Evolutionary conservation across 1,140 invertebrate genomes (phyloP).

Genomic region (Hypothenemus hampei): DNA sequence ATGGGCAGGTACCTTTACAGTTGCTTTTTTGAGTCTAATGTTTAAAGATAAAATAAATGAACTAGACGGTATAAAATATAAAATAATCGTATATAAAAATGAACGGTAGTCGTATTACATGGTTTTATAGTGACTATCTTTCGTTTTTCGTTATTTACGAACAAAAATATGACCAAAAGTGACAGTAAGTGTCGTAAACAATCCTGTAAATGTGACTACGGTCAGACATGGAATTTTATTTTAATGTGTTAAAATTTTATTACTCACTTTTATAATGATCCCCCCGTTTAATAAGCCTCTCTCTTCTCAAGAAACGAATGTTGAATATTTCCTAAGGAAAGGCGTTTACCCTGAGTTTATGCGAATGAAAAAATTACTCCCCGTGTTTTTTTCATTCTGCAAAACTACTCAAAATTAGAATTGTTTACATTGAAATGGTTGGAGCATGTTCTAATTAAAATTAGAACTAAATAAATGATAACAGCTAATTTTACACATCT

Average conservation of each 20-base stretch:
- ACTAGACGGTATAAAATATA: too few species aligned
- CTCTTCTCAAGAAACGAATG: neutral
- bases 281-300: slow-evolving; percentile 44
- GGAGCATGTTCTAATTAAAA: neutral
- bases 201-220: slow-evolving; percentile 45
- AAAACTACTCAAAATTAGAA: neutral
- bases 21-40: too few species aligned
- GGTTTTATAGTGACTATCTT: slow-evolving; percentile 43
- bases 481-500: too few species aligned
- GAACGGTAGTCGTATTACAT: slow-evolving; percentile 46
- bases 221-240: slow-evolving; percentile 47
- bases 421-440: neutral
- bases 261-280: slow-evolving; percentile 47
- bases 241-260: slow-evolving; percentile 48
- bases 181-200: slow-evolving; percentile 46
- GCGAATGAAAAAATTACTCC: neutral
- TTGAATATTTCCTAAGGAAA: neutral
- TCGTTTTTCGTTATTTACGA: slow-evolving; percentile 47
- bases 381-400: neutral
- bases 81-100: too few species aligned
- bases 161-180: slow-evolving; percentile 45
- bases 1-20: too few species aligned
- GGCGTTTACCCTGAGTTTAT: neutral
- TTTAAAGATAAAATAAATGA: too few species aligned
- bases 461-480: slow-evolving; percentile 10